Evolutionary conservation across 2,797 vertebrate species (phyloP).

Genomic region (Alexandromys oeconomus): DNA sequence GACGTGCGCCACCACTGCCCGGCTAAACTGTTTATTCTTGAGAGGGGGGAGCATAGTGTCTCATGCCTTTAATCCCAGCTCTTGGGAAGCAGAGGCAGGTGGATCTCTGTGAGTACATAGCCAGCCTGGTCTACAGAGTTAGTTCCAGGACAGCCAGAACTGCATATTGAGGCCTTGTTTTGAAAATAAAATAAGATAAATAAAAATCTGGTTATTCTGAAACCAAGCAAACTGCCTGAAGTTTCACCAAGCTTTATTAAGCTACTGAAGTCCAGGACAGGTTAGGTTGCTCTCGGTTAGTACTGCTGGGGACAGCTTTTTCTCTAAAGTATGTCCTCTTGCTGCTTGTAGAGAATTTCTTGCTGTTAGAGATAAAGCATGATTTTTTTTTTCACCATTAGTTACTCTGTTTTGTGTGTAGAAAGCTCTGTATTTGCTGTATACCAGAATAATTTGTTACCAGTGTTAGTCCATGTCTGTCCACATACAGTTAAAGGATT

Average conservation of each 20-base stretch:
- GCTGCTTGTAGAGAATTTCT: constrained; percentile 22
- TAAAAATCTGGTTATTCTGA: constrained; percentile 32
- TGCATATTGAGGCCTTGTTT: not conserved
- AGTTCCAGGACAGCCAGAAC: not conserved
- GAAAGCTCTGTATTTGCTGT: constrained; percentile 52
- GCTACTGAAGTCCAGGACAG: not conserved
- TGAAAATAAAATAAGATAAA: not conserved
- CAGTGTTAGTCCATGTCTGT: not conserved
- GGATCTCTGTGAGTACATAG: not conserved
- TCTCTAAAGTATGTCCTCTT: constrained; percentile 1
- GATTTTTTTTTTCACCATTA: constrained; percentile 53
- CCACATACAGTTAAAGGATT: not conserved
- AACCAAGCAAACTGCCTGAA: not conserved
- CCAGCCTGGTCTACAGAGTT: not conserved
- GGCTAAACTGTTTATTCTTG: not conserved
- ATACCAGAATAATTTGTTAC: constrained; percentile 21
- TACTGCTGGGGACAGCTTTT: not conserved
- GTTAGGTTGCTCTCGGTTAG: not conserved
- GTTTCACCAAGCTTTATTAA: not conserved
- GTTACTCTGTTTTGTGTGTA: not conserved
- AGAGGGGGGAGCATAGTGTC: too few relatives aligned
- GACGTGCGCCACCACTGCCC: too few relatives aligned
- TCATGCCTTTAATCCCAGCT: not conserved
- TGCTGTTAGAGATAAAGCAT: not conserved
- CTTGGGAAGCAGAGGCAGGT: not conserved